These are phyloP conservation scores for Ectropis crepuscularia DNA, from an alignment of 2,888 invertebrate genomes.

Conservation along the genomic window DNA sequence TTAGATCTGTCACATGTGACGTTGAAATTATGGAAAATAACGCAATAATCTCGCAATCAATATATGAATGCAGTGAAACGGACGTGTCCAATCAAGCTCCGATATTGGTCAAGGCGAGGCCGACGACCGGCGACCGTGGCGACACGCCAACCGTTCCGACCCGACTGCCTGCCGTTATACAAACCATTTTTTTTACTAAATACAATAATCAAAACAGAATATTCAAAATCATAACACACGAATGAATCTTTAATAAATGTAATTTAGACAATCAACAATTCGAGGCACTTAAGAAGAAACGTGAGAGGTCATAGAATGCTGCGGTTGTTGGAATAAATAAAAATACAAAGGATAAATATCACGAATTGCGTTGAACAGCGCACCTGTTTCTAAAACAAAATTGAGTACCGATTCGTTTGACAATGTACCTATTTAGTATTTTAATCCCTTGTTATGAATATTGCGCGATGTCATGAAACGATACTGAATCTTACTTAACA, in stretches of 20 bases:
- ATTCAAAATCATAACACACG: constrained; percentile 39
- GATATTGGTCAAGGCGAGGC: constrained; percentile 81
- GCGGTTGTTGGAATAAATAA: constrained; percentile 46
- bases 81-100: constrained; percentile 65
- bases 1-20: constrained; percentile 29
- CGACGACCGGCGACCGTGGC: constrained; percentile 66
- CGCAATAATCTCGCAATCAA: constrained; percentile 61
- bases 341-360: constrained; percentile 16
- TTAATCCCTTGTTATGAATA: constrained; percentile 9
- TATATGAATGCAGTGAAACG: constrained; percentile 60
- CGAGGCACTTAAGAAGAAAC: constrained; percentile 40
- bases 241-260: constrained; percentile 45
- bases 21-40: constrained; percentile 54
- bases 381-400: constrained; percentile 1
- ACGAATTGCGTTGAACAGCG: constrained; percentile 11
- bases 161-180: constrained; percentile 57
- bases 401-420: constrained; percentile 2
- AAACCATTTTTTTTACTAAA: constrained; percentile 69
- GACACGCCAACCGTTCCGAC: constrained; percentile 64
- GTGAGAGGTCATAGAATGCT: constrained; percentile 41
- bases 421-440: constrained; percentile 13
- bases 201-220: constrained; percentile 57
- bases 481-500: too few relatives aligned
- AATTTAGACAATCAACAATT: constrained; percentile 44
- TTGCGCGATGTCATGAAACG: constrained; percentile 12